phyloP scores from a whole-genome alignment of 2,797 vertebrate species.

The Chelon auratus region DNA sequence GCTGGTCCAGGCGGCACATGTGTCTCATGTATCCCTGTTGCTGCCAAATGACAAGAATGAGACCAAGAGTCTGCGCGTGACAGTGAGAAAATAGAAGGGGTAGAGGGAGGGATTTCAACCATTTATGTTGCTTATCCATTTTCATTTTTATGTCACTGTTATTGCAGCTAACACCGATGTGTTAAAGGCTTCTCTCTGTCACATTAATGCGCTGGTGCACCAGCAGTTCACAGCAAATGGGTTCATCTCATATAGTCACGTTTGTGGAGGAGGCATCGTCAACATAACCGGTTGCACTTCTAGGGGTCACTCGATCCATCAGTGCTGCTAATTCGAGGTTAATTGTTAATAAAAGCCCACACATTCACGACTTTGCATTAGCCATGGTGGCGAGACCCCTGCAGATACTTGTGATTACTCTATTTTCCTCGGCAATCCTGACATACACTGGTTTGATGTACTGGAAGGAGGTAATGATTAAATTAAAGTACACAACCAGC shows the following conservation, averaged over 20 bases:
- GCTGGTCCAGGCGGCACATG: slow-evolving; percentile 67
- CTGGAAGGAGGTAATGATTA: slow-evolving; percentile 48
- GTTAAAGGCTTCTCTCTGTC: slow-evolving; percentile 19
- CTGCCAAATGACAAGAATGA: slow-evolving; percentile 69
- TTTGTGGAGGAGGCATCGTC: slow-evolving; percentile 42
- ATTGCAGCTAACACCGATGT: slow-evolving; percentile 26
- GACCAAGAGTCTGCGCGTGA: slow-evolving; percentile 14
- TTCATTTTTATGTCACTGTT: slow-evolving; percentile 23
- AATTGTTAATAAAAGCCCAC: slow-evolving; percentile 67
- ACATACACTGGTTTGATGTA: slow-evolving; percentile 51
- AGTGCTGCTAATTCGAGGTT: slow-evolving; percentile 68
- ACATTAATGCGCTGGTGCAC: not conserved
- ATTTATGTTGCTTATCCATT: slow-evolving; percentile 22
- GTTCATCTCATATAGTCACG: slow-evolving; percentile 45
- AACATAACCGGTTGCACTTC: slow-evolving; percentile 42
- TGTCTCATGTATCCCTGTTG: slow-evolving; percentile 58
- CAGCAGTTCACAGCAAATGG: slow-evolving; percentile 41
- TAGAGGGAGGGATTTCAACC: not conserved
- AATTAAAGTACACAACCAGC: slow-evolving; percentile 46
- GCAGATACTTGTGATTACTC: slow-evolving; percentile 48
- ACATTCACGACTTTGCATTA: slow-evolving; percentile 57
- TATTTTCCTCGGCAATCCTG: slow-evolving; percentile 44
- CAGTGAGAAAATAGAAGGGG: not conserved
- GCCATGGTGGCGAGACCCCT: slow-evolving; percentile 35
- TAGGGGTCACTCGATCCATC: slow-evolving; percentile 56